These are phyloP conservation scores for Coregonus sp. DNA, from an alignment of 2,797 vertebrate species.

Conservation along the genomic window DNA sequence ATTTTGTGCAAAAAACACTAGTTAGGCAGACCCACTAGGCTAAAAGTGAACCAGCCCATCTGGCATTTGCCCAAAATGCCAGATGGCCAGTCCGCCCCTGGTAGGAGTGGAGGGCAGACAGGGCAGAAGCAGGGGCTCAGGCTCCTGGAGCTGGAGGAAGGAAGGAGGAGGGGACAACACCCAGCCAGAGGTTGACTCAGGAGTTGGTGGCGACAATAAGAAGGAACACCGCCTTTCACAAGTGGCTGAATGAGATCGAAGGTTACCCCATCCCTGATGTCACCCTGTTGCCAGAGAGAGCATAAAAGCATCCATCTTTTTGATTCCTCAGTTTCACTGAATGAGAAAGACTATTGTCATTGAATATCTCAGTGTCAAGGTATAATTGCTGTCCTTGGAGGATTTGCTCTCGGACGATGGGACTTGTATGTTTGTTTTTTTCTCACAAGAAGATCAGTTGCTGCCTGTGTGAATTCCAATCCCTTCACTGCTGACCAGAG, in stretches of 20 bases:
- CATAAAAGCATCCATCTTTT: not conserved
- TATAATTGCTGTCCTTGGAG: not conserved
- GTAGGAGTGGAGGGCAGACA: not conserved
- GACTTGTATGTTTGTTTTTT: slow-evolving; percentile 40
- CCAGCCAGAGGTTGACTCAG: not conserved
- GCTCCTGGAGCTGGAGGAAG: not conserved
- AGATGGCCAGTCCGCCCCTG: too few species aligned
- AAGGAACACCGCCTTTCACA: slow-evolving; percentile 15
- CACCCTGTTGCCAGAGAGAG: not conserved
- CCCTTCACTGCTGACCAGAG: slow-evolving; percentile 49
- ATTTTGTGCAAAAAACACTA: too few species aligned
- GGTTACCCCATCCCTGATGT: not conserved
- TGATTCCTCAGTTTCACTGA: not conserved
- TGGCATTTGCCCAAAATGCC: too few species aligned
- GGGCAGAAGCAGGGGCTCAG: not conserved
- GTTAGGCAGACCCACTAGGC: too few species aligned
- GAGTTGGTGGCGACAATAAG: slow-evolving; percentile 1
- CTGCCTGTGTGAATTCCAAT: slow-evolving; percentile 63
- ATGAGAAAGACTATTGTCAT: not conserved
- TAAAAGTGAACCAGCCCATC: too few species aligned
- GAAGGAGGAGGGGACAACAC: not conserved
- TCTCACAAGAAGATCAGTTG: slow-evolving; percentile 61
- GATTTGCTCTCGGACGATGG: not conserved
- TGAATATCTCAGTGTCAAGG: not conserved
- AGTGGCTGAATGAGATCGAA: slow-evolving; percentile 22